Percentiles rank a stretch among this genome's conserved stretches.
These are phyloP conservation scores for Meda fulgida DNA, from an alignment of 2,797 vertebrate species.

Conservation along the genomic window DNA sequence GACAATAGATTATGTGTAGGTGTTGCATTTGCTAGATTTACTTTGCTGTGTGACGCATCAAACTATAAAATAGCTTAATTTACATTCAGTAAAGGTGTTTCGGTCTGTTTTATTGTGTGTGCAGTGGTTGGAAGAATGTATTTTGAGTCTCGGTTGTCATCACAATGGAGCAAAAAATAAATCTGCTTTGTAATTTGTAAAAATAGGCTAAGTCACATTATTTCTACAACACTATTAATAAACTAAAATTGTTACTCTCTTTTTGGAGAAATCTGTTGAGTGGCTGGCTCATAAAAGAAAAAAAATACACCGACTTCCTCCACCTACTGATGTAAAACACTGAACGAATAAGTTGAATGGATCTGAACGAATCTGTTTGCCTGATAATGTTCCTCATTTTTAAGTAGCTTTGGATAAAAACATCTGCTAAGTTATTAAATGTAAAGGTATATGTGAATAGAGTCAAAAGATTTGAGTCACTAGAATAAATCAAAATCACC, in stretches of 20 bases:
- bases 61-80: too few relatives aligned
- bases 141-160: neutral
- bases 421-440: neutral
- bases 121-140: neutral
- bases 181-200: neutral
- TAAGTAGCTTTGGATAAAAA: neutral
- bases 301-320: neutral
- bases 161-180: neutral
- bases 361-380: neutral
- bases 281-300: neutral
- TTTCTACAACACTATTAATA: neutral
- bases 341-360: neutral
- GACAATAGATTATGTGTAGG: neutral
- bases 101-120: neutral
- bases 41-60: neutral
- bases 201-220: neutral
- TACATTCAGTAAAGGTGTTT: neutral
- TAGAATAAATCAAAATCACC: neutral
- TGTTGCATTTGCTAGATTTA: constrained; percentile 10
- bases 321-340: neutral
- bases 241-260: neutral
- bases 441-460: neutral
- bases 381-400: neutral
- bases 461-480: neutral
- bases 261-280: neutral